Base-by-base conservation (phyloP, 2,888 invertebrate species). In the Ophion slaviceki region DNA sequence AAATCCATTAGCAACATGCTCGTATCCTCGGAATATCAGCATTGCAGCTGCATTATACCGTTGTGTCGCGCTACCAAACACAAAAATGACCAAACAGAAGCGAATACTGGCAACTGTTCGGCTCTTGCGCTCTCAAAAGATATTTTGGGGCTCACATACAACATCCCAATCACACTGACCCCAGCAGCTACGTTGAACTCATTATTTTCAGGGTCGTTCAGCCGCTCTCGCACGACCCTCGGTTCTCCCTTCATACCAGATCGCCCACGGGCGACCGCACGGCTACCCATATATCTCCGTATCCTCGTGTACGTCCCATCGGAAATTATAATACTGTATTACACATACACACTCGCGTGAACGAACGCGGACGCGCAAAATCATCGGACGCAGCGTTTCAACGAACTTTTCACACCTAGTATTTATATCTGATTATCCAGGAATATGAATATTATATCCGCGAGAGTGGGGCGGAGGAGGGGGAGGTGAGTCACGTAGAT, bases 351-450 rank as follows among this genome's bases (percentile, higher is more conserved):
- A 24, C 2, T 7, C 40, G 61, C 45, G 7, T 40, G 2, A 20
- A 14, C 11, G 20, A 20, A 64, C 17, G 14, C 14, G 17, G 24
- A 0, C 32, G 1, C 20, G 8, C n/a, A 74, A 10, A 74, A 36
- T n/a, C 40, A 32, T 24, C 32, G 53, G 28, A 8, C 72, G 17
- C 61, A 62, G 28, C 24, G 47, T 45, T 6, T 61, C 78, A 36
- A 71, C 53, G 4, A 78, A 74, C 45, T 79, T 74, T 83, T 82
- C 24, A 24, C 82, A 53, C 47, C 72, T 67, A 66, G 6, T 24
- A 61, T 82, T 47, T 80, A 17, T 64, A 75, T 84, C 66, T 24
- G 70, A 75, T 75, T 75, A 47, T 72, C 59, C 28, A 59, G 59
- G 66, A 71, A 66, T 72, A 77, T 47, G 36, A 81, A 75, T 75